Evolutionary conservation across 2,113 vertebrate species (phyloP), one percentile per base, ranked within the genome.

Genomic region (Callipepla californica): DNA sequence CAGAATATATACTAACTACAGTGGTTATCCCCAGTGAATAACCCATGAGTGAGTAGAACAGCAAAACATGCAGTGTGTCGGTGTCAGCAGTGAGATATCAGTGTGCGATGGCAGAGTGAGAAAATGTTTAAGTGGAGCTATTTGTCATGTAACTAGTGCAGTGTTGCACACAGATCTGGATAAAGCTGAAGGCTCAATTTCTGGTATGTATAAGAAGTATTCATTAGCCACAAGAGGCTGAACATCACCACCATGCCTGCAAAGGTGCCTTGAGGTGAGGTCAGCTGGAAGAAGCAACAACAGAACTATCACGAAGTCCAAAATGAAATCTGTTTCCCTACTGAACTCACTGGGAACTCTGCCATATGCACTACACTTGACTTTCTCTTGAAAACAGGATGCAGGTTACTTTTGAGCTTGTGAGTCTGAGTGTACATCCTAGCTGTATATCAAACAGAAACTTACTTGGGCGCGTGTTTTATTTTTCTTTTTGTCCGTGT

Each of bases 381-480:
- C 12, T 45, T 83, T 47, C 10, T 68, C 59, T 73, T 70, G 23
- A 6, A 17, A 62, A n/a, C 2, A 9, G 22, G 34, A 51, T 28
- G 3, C 7, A 18, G n/a, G 23, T 20, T n/a, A 25, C 38, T 44
- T 68, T 2, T 20, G 57, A 22, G 13, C 42, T 59, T 81, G 28
- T 11, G 9, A 50, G 4, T 45, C 5, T 2, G 47, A 70, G 50
- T 3, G 7, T 80, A 16, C 14, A 14, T 89, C 38, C 19, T 14
- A 38, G 32, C 4, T 81, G 13, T 30, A 67, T 22, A 47, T 8
- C 4, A 15, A 59, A 75, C 2, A 74, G n/a, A 15, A 62, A 63
- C n/a, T 83, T 42, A 67, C 5, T 23, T 55, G 30, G 21, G 5
- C 32, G 15, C 0, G 0, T 61, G 0, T 68, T 70, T 63, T 0